A percentile compares a stretch with the other conserved stretches of the same genome.
Evolutionary conservation across 2,113 vertebrate genomes (phyloP).

Genomic region (Trichechus manatus): DNA sequence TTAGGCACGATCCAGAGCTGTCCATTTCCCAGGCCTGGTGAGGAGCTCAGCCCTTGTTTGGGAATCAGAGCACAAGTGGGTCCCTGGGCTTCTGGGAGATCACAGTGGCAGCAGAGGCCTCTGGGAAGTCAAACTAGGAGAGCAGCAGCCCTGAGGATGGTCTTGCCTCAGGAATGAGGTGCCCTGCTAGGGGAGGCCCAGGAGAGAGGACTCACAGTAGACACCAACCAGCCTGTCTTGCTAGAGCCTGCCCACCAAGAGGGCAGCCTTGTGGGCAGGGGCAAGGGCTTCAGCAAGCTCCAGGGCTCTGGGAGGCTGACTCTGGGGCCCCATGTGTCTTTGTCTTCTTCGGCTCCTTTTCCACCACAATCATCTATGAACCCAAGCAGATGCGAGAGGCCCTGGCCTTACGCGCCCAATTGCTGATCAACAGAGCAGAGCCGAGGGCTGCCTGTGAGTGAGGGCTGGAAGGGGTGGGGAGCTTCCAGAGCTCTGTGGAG

Average conservation of each 20-base stretch:
- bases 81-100: not conserved
- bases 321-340: not conserved
- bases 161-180: not conserved
- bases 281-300: not conserved
- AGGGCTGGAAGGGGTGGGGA: not conserved
- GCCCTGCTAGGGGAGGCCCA: not conserved
- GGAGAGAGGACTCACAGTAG: not conserved
- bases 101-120: not conserved
- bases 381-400: not conserved
- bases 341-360: not conserved
- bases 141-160: not conserved
- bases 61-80: accelerated
- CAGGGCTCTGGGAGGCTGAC: not conserved
- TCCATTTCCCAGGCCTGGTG: not conserved
- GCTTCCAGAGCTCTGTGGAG: not conserved
- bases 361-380: too few species aligned
- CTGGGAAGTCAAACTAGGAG: not conserved
- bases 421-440: not conserved
- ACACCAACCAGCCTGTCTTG: not conserved
- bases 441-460: not conserved
- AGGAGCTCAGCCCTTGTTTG: not conserved
- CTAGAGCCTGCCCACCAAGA: not conserved
- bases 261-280: not conserved
- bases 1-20: not conserved
- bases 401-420: not conserved